Base-by-base conservation (phyloP, 2,888 invertebrate genomes). In the Gasteruption jaculator region DNA sequence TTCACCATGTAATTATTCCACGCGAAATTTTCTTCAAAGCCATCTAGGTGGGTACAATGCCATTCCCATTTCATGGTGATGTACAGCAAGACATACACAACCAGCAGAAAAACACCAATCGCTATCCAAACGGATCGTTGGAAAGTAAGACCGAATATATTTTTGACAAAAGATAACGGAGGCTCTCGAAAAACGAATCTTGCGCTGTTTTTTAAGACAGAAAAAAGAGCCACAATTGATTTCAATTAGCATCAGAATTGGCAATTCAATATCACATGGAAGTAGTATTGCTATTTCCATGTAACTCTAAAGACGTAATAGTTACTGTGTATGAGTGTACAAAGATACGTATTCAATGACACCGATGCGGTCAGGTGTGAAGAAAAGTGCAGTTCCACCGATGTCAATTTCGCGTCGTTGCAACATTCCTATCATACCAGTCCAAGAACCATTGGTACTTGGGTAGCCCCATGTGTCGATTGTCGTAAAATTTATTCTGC, bases 111-210 rank as follows among this genome's bases (percentile, higher is more conserved):
- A 1, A 67, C 72, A 4, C 73, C 52, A 14, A 75, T 74, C 19
- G 78, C 75, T 34, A 78, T 68, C 85, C 85, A 85, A n/a, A 86
- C 83, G 1, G 73, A 68, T 20, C 63, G 71, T 42, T 78, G 74
- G 58, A 86, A 86, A 0, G 86, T 85, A 18, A 86, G 66, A 2
- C 79, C 65, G 58, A 82, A 86, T 30, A 86, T 77, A 58, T 86
- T 86, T 50, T 79, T 81, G 26, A 86, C 80, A 47, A 81, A 83
- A 0, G 86, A 82, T 4, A 86, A 61, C 57, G 85, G 81, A 2
- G 86, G 86, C 60, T 83, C 80, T 35, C 81, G 79, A 61, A 86
- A 86, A 14, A 86, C 77, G 60, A 86, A 84, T 54, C 80, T 80
- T 0, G 83, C 48, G 4, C 65, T 63, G 43, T 3, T 10, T 19